These are phyloP conservation scores for Chrysodeixis includens DNA, from an alignment of 2,888 invertebrate species.

Conservation along the genomic window DNA sequence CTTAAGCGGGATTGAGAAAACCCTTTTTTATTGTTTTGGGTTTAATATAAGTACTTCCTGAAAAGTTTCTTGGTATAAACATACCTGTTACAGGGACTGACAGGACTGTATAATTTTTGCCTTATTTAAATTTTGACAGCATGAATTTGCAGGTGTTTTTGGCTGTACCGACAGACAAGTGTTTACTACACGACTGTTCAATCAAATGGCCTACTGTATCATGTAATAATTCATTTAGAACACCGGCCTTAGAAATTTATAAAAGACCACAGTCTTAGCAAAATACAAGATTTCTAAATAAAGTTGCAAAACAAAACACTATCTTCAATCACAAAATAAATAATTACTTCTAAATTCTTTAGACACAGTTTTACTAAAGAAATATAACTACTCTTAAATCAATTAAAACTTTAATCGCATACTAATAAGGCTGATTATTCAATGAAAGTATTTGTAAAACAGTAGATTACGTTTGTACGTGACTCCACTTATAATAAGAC, in stretches of 20 bases:
- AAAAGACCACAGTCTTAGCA: too few species aligned
- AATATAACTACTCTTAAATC: background rate
- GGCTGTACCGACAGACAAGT: too few species aligned
- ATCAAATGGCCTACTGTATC: too few species aligned
- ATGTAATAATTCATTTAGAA: too few species aligned
- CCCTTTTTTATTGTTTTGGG: conserved; percentile 37
- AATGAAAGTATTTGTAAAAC: conserved; percentile 1
- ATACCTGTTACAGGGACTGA: background rate
- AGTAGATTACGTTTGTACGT: conserved; percentile 2
- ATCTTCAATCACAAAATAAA: too few species aligned
- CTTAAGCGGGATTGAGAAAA: conserved; percentile 37
- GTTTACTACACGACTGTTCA: too few species aligned
- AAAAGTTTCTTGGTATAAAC: background rate
- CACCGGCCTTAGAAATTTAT: too few species aligned
- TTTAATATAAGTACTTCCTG: conserved; percentile 6
- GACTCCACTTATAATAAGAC: background rate
- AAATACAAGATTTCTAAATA: too few species aligned
- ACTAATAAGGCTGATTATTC: background rate
- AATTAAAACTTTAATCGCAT: background rate
- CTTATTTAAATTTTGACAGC: too few species aligned
- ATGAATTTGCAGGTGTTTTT: too few species aligned
- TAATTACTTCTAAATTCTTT: background rate
- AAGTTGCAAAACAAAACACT: too few species aligned
- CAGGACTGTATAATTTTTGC: background rate
- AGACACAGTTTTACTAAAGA: background rate